Conservation (phyloP, 2,888 invertebrate species). For the Pantelozetes paolii region DNA sequence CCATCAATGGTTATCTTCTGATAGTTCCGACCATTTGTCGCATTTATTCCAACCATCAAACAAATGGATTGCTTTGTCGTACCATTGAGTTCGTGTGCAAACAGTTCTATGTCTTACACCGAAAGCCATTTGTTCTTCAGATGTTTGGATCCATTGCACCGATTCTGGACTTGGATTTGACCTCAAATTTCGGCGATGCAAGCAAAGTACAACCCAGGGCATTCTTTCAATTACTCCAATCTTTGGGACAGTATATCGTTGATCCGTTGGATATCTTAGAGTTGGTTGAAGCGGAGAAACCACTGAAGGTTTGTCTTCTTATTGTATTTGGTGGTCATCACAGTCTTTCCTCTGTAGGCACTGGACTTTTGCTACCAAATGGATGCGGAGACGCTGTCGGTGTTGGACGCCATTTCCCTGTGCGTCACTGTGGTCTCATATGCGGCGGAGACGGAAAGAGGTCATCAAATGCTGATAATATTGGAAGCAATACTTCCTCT, state of each 20-base stretch:
- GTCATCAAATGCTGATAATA: conserved; percentile 66
- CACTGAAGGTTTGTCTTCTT: conserved; percentile 59
- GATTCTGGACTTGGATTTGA: conserved; percentile 69
- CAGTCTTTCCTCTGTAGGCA: conserved; percentile 59
- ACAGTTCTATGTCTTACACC: conserved; percentile 94
- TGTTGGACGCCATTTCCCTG: conserved; percentile 93
- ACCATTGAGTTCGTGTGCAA: conserved; percentile 97
- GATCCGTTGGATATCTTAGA: conserved; percentile 85
- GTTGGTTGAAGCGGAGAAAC: conserved; percentile 59
- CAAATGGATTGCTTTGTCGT: conserved; percentile 86
- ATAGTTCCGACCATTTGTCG: conserved; percentile 96
- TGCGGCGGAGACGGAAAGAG: conserved; percentile 79
- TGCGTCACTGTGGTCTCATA: conserved; percentile 99
- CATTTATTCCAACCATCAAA: conserved; percentile 96
- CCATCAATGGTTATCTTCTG: conserved; percentile 91
- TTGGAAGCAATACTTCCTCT: conserved; percentile 93
- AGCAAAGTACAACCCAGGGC: conserved; percentile 88
- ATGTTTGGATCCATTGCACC: conserved; percentile 99
- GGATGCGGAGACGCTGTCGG: conserved; percentile 93
- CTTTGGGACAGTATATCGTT: conserved; percentile 87
- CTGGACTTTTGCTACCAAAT: conserved; percentile 98
- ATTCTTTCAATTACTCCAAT: conserved; percentile 68
- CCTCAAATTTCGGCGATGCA: conserved; percentile 69
- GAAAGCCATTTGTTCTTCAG: conserved; percentile 89
- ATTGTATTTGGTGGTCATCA: not conserved